phyloP scores from a whole-genome alignment of 2,888 invertebrate species.

The Tachina lurida region DNA sequence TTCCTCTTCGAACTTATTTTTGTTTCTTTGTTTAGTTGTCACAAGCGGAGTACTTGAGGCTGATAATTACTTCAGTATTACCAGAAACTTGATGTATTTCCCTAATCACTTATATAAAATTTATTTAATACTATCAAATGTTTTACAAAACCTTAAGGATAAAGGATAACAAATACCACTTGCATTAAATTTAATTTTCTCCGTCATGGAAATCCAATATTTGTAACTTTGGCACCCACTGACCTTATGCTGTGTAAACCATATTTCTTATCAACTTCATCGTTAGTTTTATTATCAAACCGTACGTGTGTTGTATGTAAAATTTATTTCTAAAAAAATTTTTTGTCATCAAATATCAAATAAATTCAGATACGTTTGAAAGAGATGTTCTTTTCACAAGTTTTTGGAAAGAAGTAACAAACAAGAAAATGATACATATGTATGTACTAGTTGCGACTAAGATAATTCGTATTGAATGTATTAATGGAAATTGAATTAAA shows the following conservation, averaged over 20 bases:
- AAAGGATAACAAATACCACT: too few relatives aligned
- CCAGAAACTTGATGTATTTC: too few relatives aligned
- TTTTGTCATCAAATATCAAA: background rate
- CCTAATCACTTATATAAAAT: too few relatives aligned
- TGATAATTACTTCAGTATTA: too few relatives aligned
- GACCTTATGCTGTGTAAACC: background rate
- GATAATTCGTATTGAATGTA: background rate
- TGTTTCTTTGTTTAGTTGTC: too few relatives aligned
- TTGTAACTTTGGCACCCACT: background rate
- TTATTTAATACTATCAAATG: too few relatives aligned
- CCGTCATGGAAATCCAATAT: too few relatives aligned
- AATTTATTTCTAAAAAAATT: background rate
- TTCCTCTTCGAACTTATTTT: too few relatives aligned
- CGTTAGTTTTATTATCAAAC: background rate
- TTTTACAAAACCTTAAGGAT: too few relatives aligned
- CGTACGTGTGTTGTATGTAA: slow-evolving; percentile 18
- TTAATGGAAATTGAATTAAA: background rate
- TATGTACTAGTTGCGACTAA: background rate
- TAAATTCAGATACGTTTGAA: slow-evolving; percentile 10
- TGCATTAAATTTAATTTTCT: too few relatives aligned
- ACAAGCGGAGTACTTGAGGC: too few relatives aligned
- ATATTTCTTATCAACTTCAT: background rate
- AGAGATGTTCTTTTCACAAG: background rate
- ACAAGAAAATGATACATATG: background rate
- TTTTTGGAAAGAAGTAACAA: background rate